phyloP scores from a whole-genome alignment of 1,140 invertebrate species.

The Himalopsyche phryganea region DNA sequence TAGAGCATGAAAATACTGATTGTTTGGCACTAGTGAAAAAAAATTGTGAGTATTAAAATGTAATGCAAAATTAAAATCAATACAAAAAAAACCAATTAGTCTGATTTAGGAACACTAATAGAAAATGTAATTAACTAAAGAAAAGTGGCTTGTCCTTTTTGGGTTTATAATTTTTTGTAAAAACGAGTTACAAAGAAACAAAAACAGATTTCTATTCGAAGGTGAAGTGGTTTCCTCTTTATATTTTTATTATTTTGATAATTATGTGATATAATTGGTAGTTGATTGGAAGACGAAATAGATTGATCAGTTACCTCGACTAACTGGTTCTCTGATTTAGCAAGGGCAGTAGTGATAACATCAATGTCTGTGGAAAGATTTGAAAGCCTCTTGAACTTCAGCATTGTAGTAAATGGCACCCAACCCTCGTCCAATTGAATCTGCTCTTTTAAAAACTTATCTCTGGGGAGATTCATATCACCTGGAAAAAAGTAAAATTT shows the following conservation, averaged over 20 bases:
- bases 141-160: too few relatives aligned
- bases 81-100: background rate
- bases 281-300: too few relatives aligned
- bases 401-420: slow-evolving; percentile 78
- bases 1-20: background rate
- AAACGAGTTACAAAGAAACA: too few relatives aligned
- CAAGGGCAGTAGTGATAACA: slow-evolving; percentile 71
- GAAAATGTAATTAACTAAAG: too few relatives aligned
- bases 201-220: too few relatives aligned
- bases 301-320: slow-evolving; percentile 70
- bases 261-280: too few relatives aligned
- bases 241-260: too few relatives aligned
- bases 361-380: slow-evolving; percentile 65
- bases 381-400: slow-evolving; percentile 86
- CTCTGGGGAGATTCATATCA: slow-evolving; percentile 82
- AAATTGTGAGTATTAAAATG: background rate
- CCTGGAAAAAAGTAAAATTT: slow-evolving; percentile 69
- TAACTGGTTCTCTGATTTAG: slow-evolving; percentile 69
- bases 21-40: background rate
- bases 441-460: slow-evolving; percentile 86
- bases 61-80: background rate
- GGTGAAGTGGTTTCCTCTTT: too few relatives aligned
- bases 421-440: slow-evolving; percentile 85
- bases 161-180: too few relatives aligned
- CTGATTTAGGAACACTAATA: too few relatives aligned